Base-by-base conservation (phyloP, 2,797 vertebrate genomes). In the Amphiprion clarkii region DNA sequence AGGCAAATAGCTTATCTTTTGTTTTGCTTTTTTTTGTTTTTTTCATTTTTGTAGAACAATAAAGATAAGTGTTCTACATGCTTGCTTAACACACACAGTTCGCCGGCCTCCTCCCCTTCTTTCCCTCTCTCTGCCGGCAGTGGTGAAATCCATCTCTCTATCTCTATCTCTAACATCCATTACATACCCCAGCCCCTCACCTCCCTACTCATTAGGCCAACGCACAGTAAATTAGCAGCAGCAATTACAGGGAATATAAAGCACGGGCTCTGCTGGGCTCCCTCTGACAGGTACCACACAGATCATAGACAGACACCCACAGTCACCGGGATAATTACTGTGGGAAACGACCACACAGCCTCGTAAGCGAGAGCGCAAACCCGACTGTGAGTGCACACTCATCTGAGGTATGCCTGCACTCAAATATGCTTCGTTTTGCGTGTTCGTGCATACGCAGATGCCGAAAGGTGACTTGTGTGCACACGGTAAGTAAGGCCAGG, bases 131-230 rank as follows among this genome's bases (percentile, higher is more conserved):
- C 81, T 67, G 74, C 83, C 62, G 67, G 81, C 90, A 90, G 83
- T 84, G 84, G 77, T 90, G 87, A 92, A 93, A 94, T 94, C 90
- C 90, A 92, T 92, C 92, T 89, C 85, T 91, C 90, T 87, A 90
- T 93, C 89, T 89, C 91, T 83, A 89, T 92, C 91, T 91, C 92
- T 93, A 90, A 94, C 94, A 95, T 95, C 95, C 95, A 95, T 96
- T 95, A 95, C 92, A 89, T 89, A 92, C 87, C 89, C 86, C 91
- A 93, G 92, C 92, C 91, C 90, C 91, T 94, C 94, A 92, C 91
- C 91, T 93, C 91, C 92, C 87, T 83, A 76, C 91, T 95, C 94
- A 95, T 95, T 95, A 95, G 93, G 89, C 90, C 88, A 85, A 91
- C 94, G 90, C 92, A 92, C 92, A 87, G 93, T 93, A 94, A 95